Percentiles rank a stretch among this genome's conserved stretches.
Conservation (phyloP, 2,113 vertebrate genomes). For the Elaphurus davidianus region DNA sequence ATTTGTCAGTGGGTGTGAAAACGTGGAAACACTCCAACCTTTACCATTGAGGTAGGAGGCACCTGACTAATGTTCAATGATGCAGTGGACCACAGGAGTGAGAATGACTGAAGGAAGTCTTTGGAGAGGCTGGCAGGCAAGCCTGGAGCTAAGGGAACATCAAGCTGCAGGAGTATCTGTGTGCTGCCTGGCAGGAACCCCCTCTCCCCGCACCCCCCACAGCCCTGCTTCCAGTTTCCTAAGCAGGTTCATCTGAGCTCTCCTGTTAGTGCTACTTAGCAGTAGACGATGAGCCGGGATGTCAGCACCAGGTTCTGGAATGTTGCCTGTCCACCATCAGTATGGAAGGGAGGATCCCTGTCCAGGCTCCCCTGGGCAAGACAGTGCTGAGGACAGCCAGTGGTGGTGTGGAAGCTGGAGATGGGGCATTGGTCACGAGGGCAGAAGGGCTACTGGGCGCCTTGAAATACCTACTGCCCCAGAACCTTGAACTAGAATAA, state of each 20-base stretch:
- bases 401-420: not conserved
- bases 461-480: not conserved
- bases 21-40: not conserved
- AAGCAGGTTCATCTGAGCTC: not conserved
- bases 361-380: not conserved
- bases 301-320: not conserved
- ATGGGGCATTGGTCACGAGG: rapidly evolving
- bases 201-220: not conserved
- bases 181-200: not conserved
- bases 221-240: not conserved
- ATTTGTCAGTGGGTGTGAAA: not conserved
- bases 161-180: not conserved
- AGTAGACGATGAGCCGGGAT: not conserved
- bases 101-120: not conserved
- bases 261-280: not conserved
- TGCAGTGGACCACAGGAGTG: not conserved
- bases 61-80: not conserved
- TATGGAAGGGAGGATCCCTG: not conserved
- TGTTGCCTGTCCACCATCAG: not conserved
- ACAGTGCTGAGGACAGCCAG: not conserved
- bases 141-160: not conserved
- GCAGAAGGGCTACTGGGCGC: not conserved
- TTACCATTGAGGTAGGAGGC: not conserved
- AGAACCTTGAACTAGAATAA: not conserved
- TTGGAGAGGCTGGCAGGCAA: not conserved